phyloP scores from a whole-genome alignment of 1,140 invertebrate species.

The Adoxophyes honmai region DNA sequence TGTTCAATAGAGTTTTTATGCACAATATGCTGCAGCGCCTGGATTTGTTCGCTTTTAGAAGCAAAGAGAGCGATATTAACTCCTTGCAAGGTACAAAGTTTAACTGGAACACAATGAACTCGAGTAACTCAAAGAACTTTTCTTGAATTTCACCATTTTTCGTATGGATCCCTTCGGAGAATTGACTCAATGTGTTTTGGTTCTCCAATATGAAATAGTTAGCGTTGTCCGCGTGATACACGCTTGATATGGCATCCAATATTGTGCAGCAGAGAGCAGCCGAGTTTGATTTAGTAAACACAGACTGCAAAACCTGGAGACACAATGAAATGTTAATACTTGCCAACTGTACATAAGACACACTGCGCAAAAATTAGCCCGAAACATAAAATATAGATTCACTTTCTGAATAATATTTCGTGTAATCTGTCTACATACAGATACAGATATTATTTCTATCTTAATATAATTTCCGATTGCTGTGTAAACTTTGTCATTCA shows the following conservation, averaged over 20 bases:
- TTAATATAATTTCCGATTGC: too few relatives aligned
- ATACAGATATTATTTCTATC: too few relatives aligned
- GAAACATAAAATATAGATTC: too few relatives aligned
- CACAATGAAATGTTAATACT: background rate
- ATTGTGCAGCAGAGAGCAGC: slow-evolving; percentile 91
- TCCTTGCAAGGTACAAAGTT: slow-evolving; percentile 99
- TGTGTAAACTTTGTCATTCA: too few relatives aligned
- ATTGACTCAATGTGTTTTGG: slow-evolving; percentile 96
- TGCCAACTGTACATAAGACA: too few relatives aligned
- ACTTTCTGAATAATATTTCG: too few relatives aligned
- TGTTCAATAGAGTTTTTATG: slow-evolving; percentile 92
- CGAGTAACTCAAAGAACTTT: slow-evolving; percentile 96
- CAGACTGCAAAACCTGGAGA: slow-evolving; percentile 93
- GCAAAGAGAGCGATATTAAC: slow-evolving; percentile 95
- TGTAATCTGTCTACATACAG: too few relatives aligned
- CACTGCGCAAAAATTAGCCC: too few relatives aligned
- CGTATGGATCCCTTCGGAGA: slow-evolving; percentile 95
- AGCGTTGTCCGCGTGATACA: slow-evolving; percentile 98
- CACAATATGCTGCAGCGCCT: slow-evolving; percentile 90
- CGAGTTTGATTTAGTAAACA: slow-evolving; percentile 94
- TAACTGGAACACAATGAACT: slow-evolving; percentile 97
- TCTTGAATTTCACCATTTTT: slow-evolving; percentile 95
- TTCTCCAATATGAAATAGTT: slow-evolving; percentile 99
- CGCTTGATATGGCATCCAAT: slow-evolving; percentile 95
- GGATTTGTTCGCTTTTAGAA: slow-evolving; percentile 91